phyloP scores from a whole-genome alignment of 2,113 vertebrate genomes.

The Archilochus colubris region DNA sequence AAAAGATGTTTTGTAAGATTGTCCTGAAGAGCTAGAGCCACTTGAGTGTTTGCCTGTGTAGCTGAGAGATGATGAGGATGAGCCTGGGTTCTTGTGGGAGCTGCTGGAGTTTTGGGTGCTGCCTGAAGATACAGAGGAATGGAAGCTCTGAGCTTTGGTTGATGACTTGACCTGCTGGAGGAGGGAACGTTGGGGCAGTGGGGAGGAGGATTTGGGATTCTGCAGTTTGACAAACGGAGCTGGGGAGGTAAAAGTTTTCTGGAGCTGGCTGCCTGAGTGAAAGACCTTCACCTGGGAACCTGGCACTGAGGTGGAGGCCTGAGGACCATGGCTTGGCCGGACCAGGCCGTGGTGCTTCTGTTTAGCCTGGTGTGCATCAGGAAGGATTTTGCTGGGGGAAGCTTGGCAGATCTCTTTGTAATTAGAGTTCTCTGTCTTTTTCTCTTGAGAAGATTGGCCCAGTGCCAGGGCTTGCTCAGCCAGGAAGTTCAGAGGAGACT shows the following conservation, averaged over 20 bases:
- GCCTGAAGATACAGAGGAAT: slow-evolving; percentile 48
- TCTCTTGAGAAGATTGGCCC: slow-evolving; percentile 80
- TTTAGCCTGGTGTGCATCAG: slow-evolving; percentile 71
- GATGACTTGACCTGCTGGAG: slow-evolving; percentile 78
- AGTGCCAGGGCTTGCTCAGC: slow-evolving; percentile 80
- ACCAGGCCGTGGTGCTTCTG: slow-evolving; percentile 74
- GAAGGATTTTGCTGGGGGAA: slow-evolving; percentile 65
- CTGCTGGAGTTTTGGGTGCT: slow-evolving; percentile 45
- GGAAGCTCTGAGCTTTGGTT: slow-evolving; percentile 79
- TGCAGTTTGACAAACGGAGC: slow-evolving; percentile 74
- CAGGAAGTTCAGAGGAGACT: slow-evolving; percentile 80
- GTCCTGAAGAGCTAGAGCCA: slow-evolving; percentile 62
- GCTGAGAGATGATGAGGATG: slow-evolving; percentile 53
- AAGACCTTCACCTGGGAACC: slow-evolving; percentile 77
- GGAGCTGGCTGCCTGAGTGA: slow-evolving; percentile 74
- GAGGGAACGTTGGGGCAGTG: slow-evolving; percentile 75
- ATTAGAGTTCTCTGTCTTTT: slow-evolving; percentile 74
- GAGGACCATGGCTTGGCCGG: slow-evolving; percentile 59
- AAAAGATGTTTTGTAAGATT: slow-evolving; percentile 71
- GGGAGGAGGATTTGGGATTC: slow-evolving; percentile 70
- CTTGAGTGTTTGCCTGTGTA: slow-evolving; percentile 75
- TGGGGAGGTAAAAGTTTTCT: slow-evolving; percentile 74
- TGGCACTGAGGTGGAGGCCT: not conserved
- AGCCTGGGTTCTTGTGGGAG: slow-evolving; percentile 71
- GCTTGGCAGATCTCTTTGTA: slow-evolving; percentile 77